phyloP scores from a whole-genome alignment of 2,113 vertebrate species.

The Crotalus tigris region DNA sequence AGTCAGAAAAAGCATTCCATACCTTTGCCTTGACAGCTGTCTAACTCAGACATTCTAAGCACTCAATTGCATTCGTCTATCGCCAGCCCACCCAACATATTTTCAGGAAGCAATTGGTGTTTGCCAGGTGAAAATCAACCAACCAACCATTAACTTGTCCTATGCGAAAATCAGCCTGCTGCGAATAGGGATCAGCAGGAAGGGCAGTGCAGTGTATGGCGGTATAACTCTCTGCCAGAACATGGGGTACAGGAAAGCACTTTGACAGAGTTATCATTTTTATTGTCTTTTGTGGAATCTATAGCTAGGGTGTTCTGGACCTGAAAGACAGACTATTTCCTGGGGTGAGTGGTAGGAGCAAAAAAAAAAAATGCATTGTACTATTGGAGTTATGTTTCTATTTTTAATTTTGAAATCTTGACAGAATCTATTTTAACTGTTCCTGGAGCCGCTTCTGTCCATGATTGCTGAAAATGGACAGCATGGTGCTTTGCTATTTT shows the following conservation, averaged over 20 bases:
- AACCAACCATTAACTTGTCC: neutral
- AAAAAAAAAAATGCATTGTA: neutral
- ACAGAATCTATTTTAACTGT: neutral
- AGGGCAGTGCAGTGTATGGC: neutral
- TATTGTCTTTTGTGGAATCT: neutral
- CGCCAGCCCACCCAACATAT: neutral
- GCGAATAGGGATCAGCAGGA: neutral
- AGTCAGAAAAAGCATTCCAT: neutral
- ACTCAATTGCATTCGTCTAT: neutral
- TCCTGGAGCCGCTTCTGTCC: neutral
- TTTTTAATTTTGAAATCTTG: neutral
- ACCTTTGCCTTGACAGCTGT: neutral
- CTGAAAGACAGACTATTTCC: neutral
- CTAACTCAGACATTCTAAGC: neutral
- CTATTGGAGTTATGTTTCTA: neutral
- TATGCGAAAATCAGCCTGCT: neutral
- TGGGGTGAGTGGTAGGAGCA: neutral
- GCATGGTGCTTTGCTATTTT: neutral
- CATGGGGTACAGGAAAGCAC: neutral
- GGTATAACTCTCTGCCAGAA: neutral
- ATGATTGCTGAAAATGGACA: neutral
- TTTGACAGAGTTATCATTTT: neutral
- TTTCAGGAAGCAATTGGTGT: neutral
- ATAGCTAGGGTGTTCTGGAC: neutral
- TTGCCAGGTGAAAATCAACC: neutral